Evolutionary conservation across 2,888 invertebrate genomes (phyloP).

Genomic region (Autographa gamma): DNA sequence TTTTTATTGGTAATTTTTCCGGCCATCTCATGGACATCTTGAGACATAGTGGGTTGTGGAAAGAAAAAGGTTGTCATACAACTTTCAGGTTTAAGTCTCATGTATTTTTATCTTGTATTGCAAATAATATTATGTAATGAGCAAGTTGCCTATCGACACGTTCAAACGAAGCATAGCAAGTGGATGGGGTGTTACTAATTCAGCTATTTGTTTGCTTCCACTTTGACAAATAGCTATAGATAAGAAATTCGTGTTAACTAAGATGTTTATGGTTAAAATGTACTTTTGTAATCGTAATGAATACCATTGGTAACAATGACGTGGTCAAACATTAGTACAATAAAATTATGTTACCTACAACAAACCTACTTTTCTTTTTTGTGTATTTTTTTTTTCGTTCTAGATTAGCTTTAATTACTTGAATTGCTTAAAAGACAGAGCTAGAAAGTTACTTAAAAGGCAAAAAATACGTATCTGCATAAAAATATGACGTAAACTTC

Average conservation of each 20-base stretch:
- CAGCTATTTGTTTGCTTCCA: slow-evolving; percentile 78
- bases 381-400: too few species aligned
- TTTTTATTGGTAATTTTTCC: too few species aligned
- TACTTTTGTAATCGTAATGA: slow-evolving; percentile 19
- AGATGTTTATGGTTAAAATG: slow-evolving; percentile 73
- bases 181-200: slow-evolving; percentile 71
- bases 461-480: too few species aligned
- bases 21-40: too few species aligned
- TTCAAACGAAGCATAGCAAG: slow-evolving; percentile 56
- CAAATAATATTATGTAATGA: background rate
- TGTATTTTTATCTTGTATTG: background rate
- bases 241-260: slow-evolving; percentile 80
- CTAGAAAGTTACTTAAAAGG: too few species aligned
- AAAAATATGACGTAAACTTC: background rate
- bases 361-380: too few species aligned
- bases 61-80: too few species aligned
- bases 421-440: too few species aligned
- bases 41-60: too few species aligned
- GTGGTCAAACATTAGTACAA: background rate
- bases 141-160: slow-evolving; percentile 8
- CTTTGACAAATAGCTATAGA: slow-evolving; percentile 82
- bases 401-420: too few species aligned
- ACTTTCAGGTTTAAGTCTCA: too few species aligned
- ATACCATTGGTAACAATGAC: background rate
- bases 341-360: too few species aligned